Percentiles rank a stretch among this genome's conserved stretches.
Conservation (phyloP, 2,113 vertebrate species). For the Leucosticte australis region DNA sequence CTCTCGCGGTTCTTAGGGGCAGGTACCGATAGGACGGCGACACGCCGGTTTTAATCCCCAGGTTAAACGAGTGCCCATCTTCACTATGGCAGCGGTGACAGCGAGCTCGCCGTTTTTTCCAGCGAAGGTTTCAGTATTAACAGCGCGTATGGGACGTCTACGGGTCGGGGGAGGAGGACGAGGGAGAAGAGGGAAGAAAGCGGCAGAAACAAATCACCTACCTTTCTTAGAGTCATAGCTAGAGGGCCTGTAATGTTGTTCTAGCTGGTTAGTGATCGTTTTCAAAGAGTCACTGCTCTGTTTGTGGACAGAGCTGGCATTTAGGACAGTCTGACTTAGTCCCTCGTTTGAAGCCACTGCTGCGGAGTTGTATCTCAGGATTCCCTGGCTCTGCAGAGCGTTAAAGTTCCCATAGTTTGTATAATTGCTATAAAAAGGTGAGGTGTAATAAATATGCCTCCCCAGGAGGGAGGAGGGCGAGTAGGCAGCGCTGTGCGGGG, state of each 20-base stretch:
- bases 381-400: conserved; percentile 92
- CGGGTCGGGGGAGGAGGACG: neutral
- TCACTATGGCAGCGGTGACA: neutral
- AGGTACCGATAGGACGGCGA: neutral
- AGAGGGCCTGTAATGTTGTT: conserved; percentile 87
- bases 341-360: conserved; percentile 83
- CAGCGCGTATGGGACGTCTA: neutral
- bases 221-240: conserved; percentile 94
- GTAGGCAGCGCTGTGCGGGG: conserved; percentile 86
- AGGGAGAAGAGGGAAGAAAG: neutral
- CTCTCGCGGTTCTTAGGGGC: neutral
- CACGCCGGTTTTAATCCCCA: neutral
- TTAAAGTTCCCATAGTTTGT: conserved; percentile 98
- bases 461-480: conserved; percentile 90
- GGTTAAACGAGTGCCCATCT: neutral
- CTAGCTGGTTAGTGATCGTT: conserved; percentile 82
- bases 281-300: conserved; percentile 87
- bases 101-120: neutral
- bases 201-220: conserved; percentile 68
- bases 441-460: conserved; percentile 96
- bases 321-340: conserved; percentile 79
- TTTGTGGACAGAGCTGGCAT: conserved; percentile 79
- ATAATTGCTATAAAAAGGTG: conserved; percentile 97
- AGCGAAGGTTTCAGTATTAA: neutral
- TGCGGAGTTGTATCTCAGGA: conserved; percentile 90